Base-by-base conservation (phyloP, 2,888 invertebrate species). In the Crossocerus cetratus region DNA sequence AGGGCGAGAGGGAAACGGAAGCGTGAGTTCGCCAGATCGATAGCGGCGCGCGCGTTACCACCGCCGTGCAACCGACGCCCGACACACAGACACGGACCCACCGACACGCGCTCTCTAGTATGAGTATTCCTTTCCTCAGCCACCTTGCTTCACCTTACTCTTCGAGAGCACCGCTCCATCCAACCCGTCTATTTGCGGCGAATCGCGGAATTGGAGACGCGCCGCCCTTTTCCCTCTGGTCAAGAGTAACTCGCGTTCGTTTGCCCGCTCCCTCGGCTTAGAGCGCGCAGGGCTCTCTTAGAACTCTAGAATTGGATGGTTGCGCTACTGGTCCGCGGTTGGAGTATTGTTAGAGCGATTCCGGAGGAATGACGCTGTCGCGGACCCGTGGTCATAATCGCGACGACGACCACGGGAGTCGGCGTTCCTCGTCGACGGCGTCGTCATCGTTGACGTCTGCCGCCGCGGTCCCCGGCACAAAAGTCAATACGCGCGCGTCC, bases 21-120 rank as follows among this genome's bases (percentile, higher is more conserved):
- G 84, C 85, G 84, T 87, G 84, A 84, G 84, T 83, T 84, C 76
- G 80, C 83, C 83, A 83, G 88, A 89, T 88, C 88, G 88, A 88
- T 88, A 88, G 77, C 80, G 81, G 83, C 78, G 76, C 78, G 76
- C 83, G 86, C 84, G 84, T 32, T 32, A 32, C 32, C 32, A 32
- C 32, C 8, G 32, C 32, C 86, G 86, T 88, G 87, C 87, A 86
- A 83, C 87, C 70, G 73, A 69, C 49, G 78, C 62, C 58, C 76
- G 69, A 20, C 73, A 69, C 57, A 75, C 72, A 21, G 67, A 54
- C 45, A 66, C 57, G 45, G 65, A 60, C 8, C 45, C 44, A 54
- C 56, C 44, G 14, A 49, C 42, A 55, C 45, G 42, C 53, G 44
- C 65, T 68, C 18, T 65, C 67, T 18, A 32, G 68, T n/a, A 61